A percentile compares a stretch with the other conserved stretches of the same genome.
Conservation (phyloP, 2,113 vertebrate genomes). For the Alectura lathami region DNA sequence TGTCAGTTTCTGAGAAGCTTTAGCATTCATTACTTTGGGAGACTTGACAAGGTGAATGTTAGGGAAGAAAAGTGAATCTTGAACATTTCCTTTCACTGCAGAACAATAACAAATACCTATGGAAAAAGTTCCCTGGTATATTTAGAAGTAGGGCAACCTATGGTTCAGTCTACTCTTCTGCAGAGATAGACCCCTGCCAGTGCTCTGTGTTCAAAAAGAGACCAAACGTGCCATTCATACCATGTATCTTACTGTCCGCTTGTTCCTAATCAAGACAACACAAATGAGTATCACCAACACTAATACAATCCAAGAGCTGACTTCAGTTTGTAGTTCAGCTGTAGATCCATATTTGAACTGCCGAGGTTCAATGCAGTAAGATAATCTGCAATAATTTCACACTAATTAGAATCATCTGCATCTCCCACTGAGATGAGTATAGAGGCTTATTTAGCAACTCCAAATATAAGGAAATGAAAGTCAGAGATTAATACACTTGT, state of each 20-base stretch:
- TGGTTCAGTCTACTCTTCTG: background rate
- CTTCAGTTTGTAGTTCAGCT: background rate
- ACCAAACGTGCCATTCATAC: background rate
- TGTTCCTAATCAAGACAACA: background rate
- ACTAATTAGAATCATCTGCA: background rate
- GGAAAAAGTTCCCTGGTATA: background rate
- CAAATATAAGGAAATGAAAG: slow-evolving; percentile 7
- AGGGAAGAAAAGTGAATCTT: no score
- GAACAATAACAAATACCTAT: background rate
- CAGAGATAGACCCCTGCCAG: background rate
- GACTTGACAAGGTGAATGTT: background rate
- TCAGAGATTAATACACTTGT: background rate
- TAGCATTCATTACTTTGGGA: background rate
- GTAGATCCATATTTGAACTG: background rate
- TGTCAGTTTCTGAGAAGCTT: background rate
- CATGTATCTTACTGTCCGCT: background rate
- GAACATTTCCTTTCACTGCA: background rate
- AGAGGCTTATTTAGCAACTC: background rate
- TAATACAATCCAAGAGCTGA: background rate
- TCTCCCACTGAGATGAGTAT: background rate
- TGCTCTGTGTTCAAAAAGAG: background rate
- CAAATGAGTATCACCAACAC: background rate
- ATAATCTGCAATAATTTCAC: background rate
- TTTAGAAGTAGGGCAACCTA: background rate
- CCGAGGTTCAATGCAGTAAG: background rate